These are phyloP conservation scores for Panulirus ornatus DNA, from an alignment of 1,140 invertebrate genomes.

Conservation along the genomic window DNA sequence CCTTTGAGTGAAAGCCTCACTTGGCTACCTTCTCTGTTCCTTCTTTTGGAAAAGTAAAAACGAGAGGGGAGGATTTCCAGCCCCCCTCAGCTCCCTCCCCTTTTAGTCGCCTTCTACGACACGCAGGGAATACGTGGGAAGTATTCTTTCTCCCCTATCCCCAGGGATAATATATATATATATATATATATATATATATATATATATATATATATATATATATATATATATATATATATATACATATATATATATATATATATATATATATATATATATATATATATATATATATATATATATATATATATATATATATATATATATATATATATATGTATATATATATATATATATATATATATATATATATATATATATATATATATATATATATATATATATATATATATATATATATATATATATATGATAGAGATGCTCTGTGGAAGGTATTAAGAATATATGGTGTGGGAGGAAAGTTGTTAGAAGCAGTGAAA, in stretches of 20 bases:
- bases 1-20: too few species aligned
- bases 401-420: background rate
- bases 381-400: background rate
- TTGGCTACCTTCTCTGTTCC: too few species aligned
- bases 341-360: slow-evolving; percentile 31
- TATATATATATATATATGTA: slow-evolving; percentile 28
- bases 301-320: slow-evolving; percentile 39
- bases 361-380: slow-evolving; percentile 31
- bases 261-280: slow-evolving; percentile 50
- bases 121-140: too few species aligned
- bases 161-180: background rate
- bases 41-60: too few species aligned
- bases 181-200: slow-evolving; percentile 30
- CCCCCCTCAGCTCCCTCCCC: too few species aligned
- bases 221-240: background rate
- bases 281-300: slow-evolving; percentile 50
- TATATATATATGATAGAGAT: too few species aligned
- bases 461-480: too few species aligned
- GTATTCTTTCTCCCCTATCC: too few species aligned
- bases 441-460: too few species aligned
- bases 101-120: too few species aligned
- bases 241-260: slow-evolving; percentile 44
- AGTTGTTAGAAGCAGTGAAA: too few species aligned
- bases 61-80: too few species aligned
- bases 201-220: slow-evolving; percentile 4